Base-by-base conservation (phyloP, 2,888 invertebrate genomes). In the Incurvaria masculella region DNA sequence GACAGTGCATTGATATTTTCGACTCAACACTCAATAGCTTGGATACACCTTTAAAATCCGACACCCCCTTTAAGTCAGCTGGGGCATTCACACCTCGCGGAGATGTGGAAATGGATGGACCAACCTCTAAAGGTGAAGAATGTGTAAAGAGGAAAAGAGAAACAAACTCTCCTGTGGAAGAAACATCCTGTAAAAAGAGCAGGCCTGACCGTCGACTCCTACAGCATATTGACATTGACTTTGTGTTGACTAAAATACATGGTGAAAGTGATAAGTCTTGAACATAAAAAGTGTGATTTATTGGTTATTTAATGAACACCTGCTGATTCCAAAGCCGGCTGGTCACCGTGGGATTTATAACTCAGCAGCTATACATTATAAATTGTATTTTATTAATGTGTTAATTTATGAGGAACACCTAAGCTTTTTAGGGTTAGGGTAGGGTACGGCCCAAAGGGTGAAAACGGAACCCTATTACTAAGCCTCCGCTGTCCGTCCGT, bases 141-240 rank as follows among this genome's bases (percentile, higher is more conserved):
- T 8, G 27, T 11, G 72, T 69, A 51, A 76, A 70, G 51, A 64
- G 72, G 45, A 76, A 73, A 57, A 60, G 74, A 38, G 64, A 63
- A 48, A 64, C 64, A 51, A 59, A 55, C 2, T 58, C 56, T 26
- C 51, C 57, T 21, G 59, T 66, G 2, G 71, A 70, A 6, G 72
- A 72, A 44, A 57, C 61, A 45, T 53, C 55, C 21, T 61, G 44
- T 46, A 79, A 72, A 53, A 72, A 64, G 56, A 56, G 60, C 1
- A 75, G 71, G 56, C 57, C 67, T 5, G 70, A 73, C 45, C 54
- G 69, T 4, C 63, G 68, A 39, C 71, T 68, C 54, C 72, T 73
- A 55, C 68, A 72, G 58, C 68, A 78, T 57, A 69, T 79, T 46
- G 79, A 78, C 59, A 79, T 79, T 46, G 79, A 79, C 59, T 64